Conservation (phyloP, 2,113 vertebrate genomes). For the Alouatta palliata region DNA sequence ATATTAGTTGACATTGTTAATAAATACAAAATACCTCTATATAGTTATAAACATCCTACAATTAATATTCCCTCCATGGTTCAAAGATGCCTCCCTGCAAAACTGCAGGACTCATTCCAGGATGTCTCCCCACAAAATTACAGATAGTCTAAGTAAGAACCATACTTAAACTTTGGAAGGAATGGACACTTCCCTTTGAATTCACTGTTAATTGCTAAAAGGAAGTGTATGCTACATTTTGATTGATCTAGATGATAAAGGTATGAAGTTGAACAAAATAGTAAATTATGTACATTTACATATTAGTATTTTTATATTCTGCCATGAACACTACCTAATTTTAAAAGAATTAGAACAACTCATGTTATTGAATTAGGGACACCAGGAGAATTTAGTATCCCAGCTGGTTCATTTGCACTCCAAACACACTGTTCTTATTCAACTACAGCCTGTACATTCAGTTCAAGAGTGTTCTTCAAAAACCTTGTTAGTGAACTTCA, state of each 20-base stretch:
- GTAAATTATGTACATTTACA: background rate
- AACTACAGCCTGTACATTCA: constrained; percentile 57
- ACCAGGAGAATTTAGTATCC: constrained; percentile 40
- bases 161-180: background rate
- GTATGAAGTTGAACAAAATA: background rate
- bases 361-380: constrained; percentile 44
- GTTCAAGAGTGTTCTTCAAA: constrained; percentile 73
- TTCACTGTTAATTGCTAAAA: background rate
- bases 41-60: background rate
- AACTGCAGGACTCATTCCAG: background rate
- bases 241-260: background rate
- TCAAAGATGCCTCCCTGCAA: background rate
- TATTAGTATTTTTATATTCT: constrained; percentile 9
- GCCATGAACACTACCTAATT: background rate
- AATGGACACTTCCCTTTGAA: background rate
- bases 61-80: background rate
- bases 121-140: background rate
- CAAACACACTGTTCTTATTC: constrained; percentile 71
- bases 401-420: constrained; percentile 65
- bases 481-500: constrained; percentile 70
- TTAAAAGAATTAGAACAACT: constrained; percentile 23
- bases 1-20: background rate
- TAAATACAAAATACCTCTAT: background rate
- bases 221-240: background rate
- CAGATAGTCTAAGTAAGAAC: background rate